phyloP scores from a whole-genome alignment of 2,113 vertebrate genomes.

The Vidua chalybeata region DNA sequence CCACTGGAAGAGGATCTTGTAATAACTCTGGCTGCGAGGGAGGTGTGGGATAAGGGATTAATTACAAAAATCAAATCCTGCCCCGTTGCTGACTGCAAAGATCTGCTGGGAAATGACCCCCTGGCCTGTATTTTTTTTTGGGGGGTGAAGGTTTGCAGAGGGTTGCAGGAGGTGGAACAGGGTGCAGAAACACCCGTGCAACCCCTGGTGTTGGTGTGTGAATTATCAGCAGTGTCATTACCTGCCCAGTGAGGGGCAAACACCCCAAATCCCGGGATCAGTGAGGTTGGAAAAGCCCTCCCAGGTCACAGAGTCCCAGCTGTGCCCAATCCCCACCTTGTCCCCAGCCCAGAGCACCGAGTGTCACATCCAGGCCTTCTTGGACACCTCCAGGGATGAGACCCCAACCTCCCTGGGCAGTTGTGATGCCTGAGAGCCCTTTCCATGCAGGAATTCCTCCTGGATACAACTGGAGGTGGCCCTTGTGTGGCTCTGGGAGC shows the following conservation, averaged over 20 bases:
- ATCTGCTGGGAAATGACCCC: not conserved
- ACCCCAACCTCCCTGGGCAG: not conserved
- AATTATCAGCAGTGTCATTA: fast-evolving
- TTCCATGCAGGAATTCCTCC: not conserved
- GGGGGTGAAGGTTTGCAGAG: not conserved
- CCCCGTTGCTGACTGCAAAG: not conserved
- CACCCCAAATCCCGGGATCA: fast-evolving
- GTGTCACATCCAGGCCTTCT: fast-evolving
- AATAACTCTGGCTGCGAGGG: not conserved
- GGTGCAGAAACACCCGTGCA: not conserved
- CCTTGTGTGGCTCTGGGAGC: not conserved
- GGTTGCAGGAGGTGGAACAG: not conserved
- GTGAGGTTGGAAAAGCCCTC: not conserved
- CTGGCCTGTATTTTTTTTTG: not conserved
- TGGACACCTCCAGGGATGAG: not conserved
- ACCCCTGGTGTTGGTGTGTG: fast-evolving
- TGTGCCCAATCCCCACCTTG: not conserved
- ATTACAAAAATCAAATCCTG: not conserved
- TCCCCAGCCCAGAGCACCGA: not conserved
- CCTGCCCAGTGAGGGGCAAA: not conserved
- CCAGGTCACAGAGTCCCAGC: fast-evolving
- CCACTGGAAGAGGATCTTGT: not conserved
- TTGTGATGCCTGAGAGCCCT: not conserved
- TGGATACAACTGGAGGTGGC: not conserved
- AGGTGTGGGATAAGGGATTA: not conserved